Evolutionary conservation across 2,797 vertebrate genomes (phyloP), one percentile per base, ranked within the genome.

Genomic region (Gorsachius magnificus): DNA sequence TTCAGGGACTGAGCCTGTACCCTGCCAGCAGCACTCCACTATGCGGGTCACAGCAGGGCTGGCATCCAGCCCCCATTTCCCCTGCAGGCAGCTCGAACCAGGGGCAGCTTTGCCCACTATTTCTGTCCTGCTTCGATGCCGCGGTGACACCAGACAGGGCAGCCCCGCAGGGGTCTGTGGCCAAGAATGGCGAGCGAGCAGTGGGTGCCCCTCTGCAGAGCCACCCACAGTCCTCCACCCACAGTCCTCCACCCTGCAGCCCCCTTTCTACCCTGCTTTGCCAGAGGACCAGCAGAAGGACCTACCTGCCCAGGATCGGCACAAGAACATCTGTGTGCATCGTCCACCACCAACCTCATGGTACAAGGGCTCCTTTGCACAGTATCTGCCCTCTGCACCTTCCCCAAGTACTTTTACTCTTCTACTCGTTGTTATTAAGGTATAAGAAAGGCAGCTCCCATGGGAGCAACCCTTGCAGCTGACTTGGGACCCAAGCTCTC

Each of bases 381-480:
- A 66, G 1, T 13, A 43, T 14, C 28, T 82, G 5, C 33, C 46
- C 68, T 63, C 50, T 71, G 25, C 16, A 19, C 46, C 20, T 66
- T 84, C 38, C 66, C 38, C 46, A 36, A 54, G 53, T 16, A 33
- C 48, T 76, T 81, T 45, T 24, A 66, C 45, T 63, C 31, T 56
- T 36, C 22, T 8, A 7, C 10, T 3, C 0, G 0, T 9, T 18
- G 8, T 19, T 72, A 53, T 60, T 9, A 68, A 5, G 2, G 20
- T 21, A 0, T 41, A 68, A 83, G 26, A 31, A 43, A 74, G 70
- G 51, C 65, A 93, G 43, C 35, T 93, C 33, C 43, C 35, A 25
- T 0, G 0, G 56, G 5, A 90, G 31, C 63, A 89, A 89, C 16
- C 35, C 33, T 41, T 3, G 0, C 66, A 61, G 36, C 2, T 0